Conservation (phyloP, 2,888 invertebrate species). For the Drosophila kuntzei region DNA sequence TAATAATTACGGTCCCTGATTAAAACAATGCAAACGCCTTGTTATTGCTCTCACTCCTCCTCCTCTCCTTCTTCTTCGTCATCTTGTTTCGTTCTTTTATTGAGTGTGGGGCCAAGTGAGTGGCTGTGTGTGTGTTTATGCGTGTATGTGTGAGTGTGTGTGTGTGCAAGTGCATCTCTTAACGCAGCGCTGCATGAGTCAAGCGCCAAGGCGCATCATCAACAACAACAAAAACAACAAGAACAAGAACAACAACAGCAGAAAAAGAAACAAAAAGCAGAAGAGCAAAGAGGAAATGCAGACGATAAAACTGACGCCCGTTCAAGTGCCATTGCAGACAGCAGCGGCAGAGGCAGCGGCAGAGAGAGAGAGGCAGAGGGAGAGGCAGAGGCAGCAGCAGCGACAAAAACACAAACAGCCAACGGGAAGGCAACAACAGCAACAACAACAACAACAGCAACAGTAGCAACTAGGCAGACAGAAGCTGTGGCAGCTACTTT, state of each 20-base stretch:
- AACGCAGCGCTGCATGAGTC: slow-evolving; percentile 73
- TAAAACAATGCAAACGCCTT: slow-evolving; percentile 58
- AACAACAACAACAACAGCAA: slow-evolving; percentile 18
- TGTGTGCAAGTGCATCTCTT: slow-evolving; percentile 60
- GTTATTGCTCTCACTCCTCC: slow-evolving; percentile 23
- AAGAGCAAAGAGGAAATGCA: slow-evolving; percentile 52
- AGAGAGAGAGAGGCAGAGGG: slow-evolving; percentile 4
- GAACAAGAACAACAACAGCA: slow-evolving; percentile 13
- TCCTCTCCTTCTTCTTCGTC: neutral
- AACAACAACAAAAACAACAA: slow-evolving; percentile 11
- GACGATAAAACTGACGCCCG: slow-evolving; percentile 67
- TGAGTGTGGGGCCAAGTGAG: slow-evolving; percentile 37
- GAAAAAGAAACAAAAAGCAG: slow-evolving; percentile 27
- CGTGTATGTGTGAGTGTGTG: slow-evolving; percentile 23
- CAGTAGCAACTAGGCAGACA: slow-evolving; percentile 20
- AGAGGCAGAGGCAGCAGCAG: slow-evolving; percentile 47
- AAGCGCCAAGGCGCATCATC: slow-evolving; percentile 66
- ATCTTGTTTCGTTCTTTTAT: slow-evolving; percentile 15
- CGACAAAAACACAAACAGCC: slow-evolving; percentile 27
- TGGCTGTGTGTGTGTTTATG: slow-evolving; percentile 10
- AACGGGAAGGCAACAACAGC: slow-evolving; percentile 23
- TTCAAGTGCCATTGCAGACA: slow-evolving; percentile 61
- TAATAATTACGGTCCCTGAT: too few species aligned
- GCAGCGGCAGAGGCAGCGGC: slow-evolving; percentile 26
- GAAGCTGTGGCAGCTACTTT: slow-evolving; percentile 25